A percentile compares a stretch with the other conserved stretches of the same genome.
Conservation (phyloP, 1,140 invertebrate species). For the Lucilia sericata region DNA sequence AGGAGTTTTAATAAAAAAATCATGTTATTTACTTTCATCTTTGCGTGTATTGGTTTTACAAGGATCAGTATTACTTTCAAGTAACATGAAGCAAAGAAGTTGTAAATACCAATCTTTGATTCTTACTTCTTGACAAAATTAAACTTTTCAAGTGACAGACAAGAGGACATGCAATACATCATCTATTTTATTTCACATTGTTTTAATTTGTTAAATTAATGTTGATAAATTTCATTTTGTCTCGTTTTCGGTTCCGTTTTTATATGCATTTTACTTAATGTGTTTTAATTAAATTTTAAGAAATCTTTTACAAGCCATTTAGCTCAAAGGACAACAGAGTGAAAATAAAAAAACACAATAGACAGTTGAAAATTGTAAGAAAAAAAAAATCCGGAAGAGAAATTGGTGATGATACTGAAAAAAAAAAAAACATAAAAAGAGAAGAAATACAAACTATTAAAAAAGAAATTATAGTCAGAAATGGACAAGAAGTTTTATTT, state of each 20-base stretch:
- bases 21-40: too few species aligned
- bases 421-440: not conserved
- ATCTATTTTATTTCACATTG: not conserved
- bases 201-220: constrained; percentile 34
- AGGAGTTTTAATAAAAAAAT: too few species aligned
- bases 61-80: not conserved
- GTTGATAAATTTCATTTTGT: constrained; percentile 19
- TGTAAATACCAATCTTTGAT: not conserved
- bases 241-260: not conserved
- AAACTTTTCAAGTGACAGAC: not conserved
- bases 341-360: not conserved
- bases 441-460: not conserved
- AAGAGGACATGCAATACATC: not conserved
- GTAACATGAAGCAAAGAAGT: too few species aligned
- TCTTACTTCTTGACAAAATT: not conserved
- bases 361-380: not conserved
- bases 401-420: not conserved
- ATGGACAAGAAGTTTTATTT: constrained; percentile 38
- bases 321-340: constrained; percentile 28
- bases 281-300: constrained; percentile 43
- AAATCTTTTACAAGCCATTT: constrained; percentile 43
- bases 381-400: not conserved
- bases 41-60: too few species aligned
- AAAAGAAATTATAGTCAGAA: constrained; percentile 30
- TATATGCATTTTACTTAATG: constrained; percentile 3